Evolutionary conservation across 2,797 vertebrate genomes (phyloP), one percentile per base, ranked within the genome.

Genomic region (Xiphophorus birchmanni): DNA sequence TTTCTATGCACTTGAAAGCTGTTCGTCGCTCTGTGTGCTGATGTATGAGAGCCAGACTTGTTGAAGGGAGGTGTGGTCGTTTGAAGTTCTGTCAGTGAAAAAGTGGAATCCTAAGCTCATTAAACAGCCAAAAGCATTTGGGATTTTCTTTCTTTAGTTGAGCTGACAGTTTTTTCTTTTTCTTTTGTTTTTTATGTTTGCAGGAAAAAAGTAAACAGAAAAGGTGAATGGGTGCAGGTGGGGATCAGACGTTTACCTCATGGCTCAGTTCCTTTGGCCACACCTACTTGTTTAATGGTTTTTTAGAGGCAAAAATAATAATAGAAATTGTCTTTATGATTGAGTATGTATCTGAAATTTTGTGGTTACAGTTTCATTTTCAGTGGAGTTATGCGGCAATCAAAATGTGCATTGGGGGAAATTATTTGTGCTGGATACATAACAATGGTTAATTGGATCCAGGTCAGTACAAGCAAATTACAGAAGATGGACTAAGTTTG

Each of bases 61-160:
- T 94, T 85, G 73, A 71, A 85, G 87, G 82, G 8, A 82, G 84
- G 86, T 81, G 3, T 44, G 52, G 81, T 60, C 79, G 88, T 94
- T 93, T 94, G 92, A 94, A 93, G 91, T 90, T n/a, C 18, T 87
- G 91, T 88, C 92, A 90, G 78, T 81, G 52, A 86, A 86, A 86
- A 63, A 76, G 84, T 76, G 84, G 82, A 90, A 79, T 82, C 45
- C 4, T 77, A 88, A 91, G 80, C 82, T 80, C 79, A 76, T 91
- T 86, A 88, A 89, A 90, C 76, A 48, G 75, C 69, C 54, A 75
- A 83, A 82, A 81, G 60, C 81, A 81, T 71, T 29, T 82, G 82
- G 79, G 90, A 86, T 90, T 90, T 87, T 88, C 75, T 82, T 73
- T 82, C 80, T 82, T 74, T n/a, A 87, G 82, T 75, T 42, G 4